Evolutionary conservation across 2,888 invertebrate species (phyloP).

Genomic region (Chalcosyrphus nemorum): DNA sequence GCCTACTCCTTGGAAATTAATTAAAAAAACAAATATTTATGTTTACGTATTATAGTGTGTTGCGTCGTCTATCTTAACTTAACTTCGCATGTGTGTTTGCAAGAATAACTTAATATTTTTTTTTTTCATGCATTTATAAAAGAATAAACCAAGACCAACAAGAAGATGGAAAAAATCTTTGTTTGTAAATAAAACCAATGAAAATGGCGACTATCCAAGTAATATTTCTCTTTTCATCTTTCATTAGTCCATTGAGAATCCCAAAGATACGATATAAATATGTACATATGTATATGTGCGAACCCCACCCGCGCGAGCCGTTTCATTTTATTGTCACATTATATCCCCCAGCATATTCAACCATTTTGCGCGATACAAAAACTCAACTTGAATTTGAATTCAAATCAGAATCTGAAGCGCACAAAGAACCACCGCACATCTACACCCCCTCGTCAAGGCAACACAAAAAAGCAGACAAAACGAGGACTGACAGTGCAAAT

Average conservation of each 20-base stretch:
- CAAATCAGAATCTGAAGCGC: neutral
- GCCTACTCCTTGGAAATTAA: constrained; percentile 12
- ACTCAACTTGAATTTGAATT: constrained; percentile 29
- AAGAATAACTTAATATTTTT: neutral
- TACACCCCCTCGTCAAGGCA: constrained; percentile 6
- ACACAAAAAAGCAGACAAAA: neutral
- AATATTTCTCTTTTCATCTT: constrained; percentile 59
- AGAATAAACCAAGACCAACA: constrained; percentile 7
- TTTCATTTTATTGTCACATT: constrained; percentile 69
- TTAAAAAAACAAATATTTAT: constrained; percentile 26
- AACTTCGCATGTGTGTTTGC: neutral
- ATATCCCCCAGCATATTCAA: constrained; percentile 65
- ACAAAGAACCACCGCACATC: constrained; percentile 23
- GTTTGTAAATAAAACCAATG: constrained; percentile 46
- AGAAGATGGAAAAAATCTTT: constrained; percentile 6
- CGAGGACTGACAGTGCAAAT: constrained; percentile 57
- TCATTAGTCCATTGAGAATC: constrained; percentile 34
- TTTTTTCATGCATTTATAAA: neutral
- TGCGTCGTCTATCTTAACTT: neutral
- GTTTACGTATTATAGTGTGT: neutral
- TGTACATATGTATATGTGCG: too few relatives aligned
- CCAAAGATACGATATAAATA: neutral
- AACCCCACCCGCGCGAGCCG: neutral
- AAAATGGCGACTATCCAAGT: constrained; percentile 52
- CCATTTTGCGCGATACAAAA: constrained; percentile 48